phyloP scores from a whole-genome alignment of 2,888 invertebrate species.

The Lochmaea capreae region DNA sequence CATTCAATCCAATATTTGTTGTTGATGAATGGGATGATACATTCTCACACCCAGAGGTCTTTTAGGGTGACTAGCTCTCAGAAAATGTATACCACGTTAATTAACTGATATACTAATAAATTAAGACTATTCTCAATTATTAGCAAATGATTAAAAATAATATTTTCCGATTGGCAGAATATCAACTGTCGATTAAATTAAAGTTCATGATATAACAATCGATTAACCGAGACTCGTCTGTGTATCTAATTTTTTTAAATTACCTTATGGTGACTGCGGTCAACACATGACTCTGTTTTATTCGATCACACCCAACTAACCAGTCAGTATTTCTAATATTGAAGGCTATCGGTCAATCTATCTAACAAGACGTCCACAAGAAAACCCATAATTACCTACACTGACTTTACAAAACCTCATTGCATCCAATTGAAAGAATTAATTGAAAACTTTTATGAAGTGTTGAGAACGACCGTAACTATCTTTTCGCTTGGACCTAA shows the following conservation, averaged over 20 bases:
- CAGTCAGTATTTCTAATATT: conserved; percentile 23
- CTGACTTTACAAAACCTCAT: conserved; percentile 35
- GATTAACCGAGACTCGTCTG: neutral
- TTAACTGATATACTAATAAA: no score
- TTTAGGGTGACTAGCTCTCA: no score
- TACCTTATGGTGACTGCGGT: conserved; percentile 7
- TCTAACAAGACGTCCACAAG: conserved; percentile 16
- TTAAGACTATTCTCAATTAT: no score
- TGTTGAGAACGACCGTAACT: conserved; percentile 30
- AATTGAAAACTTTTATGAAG: conserved; percentile 35
- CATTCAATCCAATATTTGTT: no score
- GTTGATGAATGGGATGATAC: no score
- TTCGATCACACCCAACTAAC: conserved; percentile 12
- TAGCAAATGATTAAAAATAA: no score
- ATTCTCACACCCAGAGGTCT: no score
- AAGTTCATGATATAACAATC: neutral
- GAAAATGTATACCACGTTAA: no score
- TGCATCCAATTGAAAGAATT: conserved; percentile 32
- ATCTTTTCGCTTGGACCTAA: conserved; percentile 19
- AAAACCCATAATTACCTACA: conserved; percentile 35
- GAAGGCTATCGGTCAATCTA: conserved; percentile 32
- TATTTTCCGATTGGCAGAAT: no score
- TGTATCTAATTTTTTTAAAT: neutral
- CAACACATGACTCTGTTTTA: conserved; percentile 15
- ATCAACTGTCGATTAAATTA: neutral